Evolutionary conservation across 2,113 vertebrate species (phyloP).

Genomic region (Pachypanchax playfairii): DNA sequence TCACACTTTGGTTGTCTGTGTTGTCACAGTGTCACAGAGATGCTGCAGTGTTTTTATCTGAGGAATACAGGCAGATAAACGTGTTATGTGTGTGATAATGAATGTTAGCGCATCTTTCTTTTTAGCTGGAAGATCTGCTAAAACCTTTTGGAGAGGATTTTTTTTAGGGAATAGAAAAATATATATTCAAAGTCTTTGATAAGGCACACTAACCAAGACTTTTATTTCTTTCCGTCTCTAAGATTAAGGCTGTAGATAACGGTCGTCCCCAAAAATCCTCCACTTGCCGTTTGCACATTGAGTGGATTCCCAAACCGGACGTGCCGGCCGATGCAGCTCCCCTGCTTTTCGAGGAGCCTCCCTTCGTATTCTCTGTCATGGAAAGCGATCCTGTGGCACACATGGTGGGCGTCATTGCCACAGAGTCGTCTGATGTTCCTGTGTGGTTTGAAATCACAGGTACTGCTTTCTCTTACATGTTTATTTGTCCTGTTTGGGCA

Average conservation of each 20-base stretch:
- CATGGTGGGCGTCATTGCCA: constrained; percentile 94
- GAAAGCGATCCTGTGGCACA: constrained; percentile 96
- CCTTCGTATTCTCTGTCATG: constrained; percentile 94
- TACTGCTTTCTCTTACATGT: constrained; percentile 58
- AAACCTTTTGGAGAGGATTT: constrained; percentile 6
- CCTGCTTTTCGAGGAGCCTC: constrained; percentile 89
- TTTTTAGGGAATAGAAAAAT: no score
- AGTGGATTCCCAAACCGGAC: constrained; percentile 92
- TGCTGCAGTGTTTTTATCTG: constrained; percentile 7
- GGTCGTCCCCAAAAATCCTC: constrained; percentile 96
- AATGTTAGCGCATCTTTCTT: background rate
- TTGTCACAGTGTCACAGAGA: background rate
- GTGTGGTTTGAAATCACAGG: constrained; percentile 98
- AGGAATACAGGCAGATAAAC: background rate
- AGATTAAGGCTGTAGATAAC: constrained; percentile 99
- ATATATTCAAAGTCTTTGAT: background rate
- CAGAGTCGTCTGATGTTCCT: constrained; percentile 85
- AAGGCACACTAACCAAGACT: constrained; percentile 13
- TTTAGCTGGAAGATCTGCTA: constrained; percentile 7
- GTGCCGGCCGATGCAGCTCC: constrained; percentile 74
- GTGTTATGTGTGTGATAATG: constrained; percentile 23
- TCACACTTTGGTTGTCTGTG: constrained; percentile 2
- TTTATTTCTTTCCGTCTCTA: constrained; percentile 10
- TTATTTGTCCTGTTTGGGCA: constrained; percentile 4
- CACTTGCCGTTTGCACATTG: constrained; percentile 91